Evolutionary conservation across 2,113 vertebrate genomes (phyloP).

Genomic region (Stigmatopora argus): DNA sequence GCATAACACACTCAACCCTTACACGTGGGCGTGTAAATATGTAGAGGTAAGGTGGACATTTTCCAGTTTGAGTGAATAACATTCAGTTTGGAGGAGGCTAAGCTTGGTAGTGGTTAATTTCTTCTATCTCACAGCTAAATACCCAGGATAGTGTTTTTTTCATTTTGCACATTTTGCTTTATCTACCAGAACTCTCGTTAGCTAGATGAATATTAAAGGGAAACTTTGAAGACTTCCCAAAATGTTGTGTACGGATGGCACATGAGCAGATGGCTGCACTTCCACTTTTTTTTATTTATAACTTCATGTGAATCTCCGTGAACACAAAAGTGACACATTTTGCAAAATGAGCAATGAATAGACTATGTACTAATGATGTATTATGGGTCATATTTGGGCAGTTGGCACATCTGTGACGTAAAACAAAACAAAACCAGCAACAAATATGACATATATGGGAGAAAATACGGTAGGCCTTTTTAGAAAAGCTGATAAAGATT

Average conservation of each 20-base stretch:
- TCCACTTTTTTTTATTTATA: too few species aligned
- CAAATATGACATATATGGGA: too few species aligned
- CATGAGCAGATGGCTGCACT: neutral
- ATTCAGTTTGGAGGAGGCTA: slow-evolving; percentile 20
- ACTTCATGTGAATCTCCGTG: too few species aligned
- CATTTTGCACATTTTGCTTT: neutral
- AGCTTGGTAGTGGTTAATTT: slow-evolving; percentile 5
- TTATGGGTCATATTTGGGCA: too few species aligned
- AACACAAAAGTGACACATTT: too few species aligned
- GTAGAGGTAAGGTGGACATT: slow-evolving; percentile 49
- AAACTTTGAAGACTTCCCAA: neutral
- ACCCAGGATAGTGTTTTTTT: neutral
- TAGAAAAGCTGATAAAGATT: too few species aligned
- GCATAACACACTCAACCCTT: slow-evolving; percentile 12
- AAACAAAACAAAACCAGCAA: too few species aligned
- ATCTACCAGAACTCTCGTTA: neutral
- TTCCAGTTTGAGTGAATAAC: slow-evolving; percentile 44
- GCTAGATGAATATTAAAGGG: neutral
- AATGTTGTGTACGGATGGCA: neutral
- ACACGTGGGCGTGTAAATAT: slow-evolving; percentile 21
- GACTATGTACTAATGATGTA: too few species aligned
- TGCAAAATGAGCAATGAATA: too few species aligned
- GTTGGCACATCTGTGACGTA: too few species aligned
- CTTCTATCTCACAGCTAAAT: neutral
- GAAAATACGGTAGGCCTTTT: too few species aligned